Evolutionary conservation across 2,797 vertebrate species (phyloP), one percentile per base, ranked within the genome.

Genomic region (Pelochelys cantorii): DNA sequence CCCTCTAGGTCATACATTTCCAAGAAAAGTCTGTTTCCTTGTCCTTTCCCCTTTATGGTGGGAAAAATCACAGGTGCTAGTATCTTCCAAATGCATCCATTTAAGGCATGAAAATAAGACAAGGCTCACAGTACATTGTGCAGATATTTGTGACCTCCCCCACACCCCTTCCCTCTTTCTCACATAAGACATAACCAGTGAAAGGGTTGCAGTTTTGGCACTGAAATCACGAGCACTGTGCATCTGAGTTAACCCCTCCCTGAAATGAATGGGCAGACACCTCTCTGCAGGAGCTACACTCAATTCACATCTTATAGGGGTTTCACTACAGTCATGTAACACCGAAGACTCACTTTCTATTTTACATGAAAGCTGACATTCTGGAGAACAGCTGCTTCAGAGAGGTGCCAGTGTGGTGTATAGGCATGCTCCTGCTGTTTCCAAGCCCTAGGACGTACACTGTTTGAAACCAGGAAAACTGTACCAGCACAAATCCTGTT

Each of bases 11-110:
- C 4, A 1, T 34, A 53, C 4, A 3, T 11, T 0, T 5, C 23
- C 5, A 52, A 2, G 0, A 5, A 1, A 0, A 48, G 5, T 31
- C 81, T 55, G 57, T 71, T 79, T 4, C 54, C 52, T 57, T 48
- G 13, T 29, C 65, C 83, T 77, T 86, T 37, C 31, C 79, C 14
- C 37, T n/a, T 53, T 56, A 34, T 14, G 15, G 31, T 4, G 31
- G 62, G 31, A 48, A 65, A 65, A 65, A 18, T n/a, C 62, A 65
- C 62, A 65, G 4, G 31, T 7, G 15, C 62, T 18, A 31, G 31
- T n/a, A 65, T 65, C 7, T 77, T 86, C 53, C 65, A 59, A 77
- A 84, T 2, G 29, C 29, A 62, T 14, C 60, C 60, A 65, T n/a
- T 65, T n/a, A n/a, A 65, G 31, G 62, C 15, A 65, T 74, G 42